Percentiles rank a stretch among this genome's conserved stretches.
These are phyloP conservation scores for Phalanger gymnotis DNA, from an alignment of 2,797 vertebrate species.

Conservation along the genomic window DNA sequence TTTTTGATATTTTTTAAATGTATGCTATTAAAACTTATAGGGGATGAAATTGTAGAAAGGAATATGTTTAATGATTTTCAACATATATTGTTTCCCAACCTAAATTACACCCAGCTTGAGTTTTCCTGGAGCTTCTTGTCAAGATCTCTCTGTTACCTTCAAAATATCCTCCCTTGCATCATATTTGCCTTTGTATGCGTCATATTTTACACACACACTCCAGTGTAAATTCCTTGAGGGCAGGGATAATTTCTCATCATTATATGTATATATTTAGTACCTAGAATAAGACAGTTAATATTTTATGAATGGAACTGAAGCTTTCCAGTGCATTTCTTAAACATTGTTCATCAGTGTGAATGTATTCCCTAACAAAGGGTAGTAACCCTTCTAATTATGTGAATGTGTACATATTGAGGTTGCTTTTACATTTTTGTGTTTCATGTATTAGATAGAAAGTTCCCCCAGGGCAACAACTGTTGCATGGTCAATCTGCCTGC, in stretches of 20 bases:
- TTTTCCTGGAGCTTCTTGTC: background rate
- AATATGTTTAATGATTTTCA: background rate
- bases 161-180: background rate
- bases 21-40: background rate
- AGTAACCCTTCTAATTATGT: background rate
- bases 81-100: background rate
- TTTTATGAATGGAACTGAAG: background rate
- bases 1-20: background rate
- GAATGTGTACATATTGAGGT: background rate
- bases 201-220: background rate
- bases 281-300: background rate
- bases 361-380: background rate
- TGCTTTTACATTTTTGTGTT: background rate
- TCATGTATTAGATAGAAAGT: background rate
- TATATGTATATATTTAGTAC: background rate
- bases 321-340: background rate
- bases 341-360: background rate
- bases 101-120: background rate
- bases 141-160: background rate
- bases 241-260: background rate
- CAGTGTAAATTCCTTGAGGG: background rate
- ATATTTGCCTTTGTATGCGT: background rate
- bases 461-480: background rate
- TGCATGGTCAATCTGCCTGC: background rate
- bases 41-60: background rate